A percentile compares a stretch with the other conserved stretches of the same genome.
These are phyloP conservation scores for Pteropus rufus DNA, from an alignment of 2,797 vertebrate genomes.

Conservation along the genomic window DNA sequence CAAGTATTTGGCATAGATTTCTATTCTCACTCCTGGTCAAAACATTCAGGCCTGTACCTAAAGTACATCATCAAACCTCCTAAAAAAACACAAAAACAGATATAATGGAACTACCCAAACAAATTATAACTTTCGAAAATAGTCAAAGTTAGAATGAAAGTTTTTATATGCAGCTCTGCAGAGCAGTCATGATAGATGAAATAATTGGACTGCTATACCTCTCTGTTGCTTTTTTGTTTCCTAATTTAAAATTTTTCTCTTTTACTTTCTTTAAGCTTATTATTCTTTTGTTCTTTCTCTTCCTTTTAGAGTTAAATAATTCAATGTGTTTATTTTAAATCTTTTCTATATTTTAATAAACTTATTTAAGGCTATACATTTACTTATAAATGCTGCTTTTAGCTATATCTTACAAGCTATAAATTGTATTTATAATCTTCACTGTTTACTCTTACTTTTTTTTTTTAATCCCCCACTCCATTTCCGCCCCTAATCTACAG, in stretches of 20 bases:
- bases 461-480: no score
- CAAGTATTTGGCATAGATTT: neutral
- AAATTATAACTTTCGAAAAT: neutral
- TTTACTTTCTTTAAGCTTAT: neutral
- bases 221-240: neutral
- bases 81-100: neutral
- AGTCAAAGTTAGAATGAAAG: neutral
- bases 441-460: neutral
- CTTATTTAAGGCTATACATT: neutral
- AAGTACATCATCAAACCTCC: neutral
- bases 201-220: neutral
- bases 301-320: neutral
- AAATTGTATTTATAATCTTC: neutral
- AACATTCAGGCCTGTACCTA: neutral
- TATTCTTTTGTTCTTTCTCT: neutral
- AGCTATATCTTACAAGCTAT: neutral
- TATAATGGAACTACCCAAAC: neutral
- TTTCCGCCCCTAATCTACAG: no score
- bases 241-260: neutral
- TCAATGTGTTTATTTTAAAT: neutral
- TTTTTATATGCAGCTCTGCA: neutral
- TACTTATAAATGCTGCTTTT: slow-evolving; percentile 4
- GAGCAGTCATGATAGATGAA: neutral
- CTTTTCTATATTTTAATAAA: neutral
- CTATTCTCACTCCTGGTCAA: neutral